These are phyloP conservation scores for Progne subis DNA, from an alignment of 2,113 vertebrate genomes.

Conservation along the genomic window DNA sequence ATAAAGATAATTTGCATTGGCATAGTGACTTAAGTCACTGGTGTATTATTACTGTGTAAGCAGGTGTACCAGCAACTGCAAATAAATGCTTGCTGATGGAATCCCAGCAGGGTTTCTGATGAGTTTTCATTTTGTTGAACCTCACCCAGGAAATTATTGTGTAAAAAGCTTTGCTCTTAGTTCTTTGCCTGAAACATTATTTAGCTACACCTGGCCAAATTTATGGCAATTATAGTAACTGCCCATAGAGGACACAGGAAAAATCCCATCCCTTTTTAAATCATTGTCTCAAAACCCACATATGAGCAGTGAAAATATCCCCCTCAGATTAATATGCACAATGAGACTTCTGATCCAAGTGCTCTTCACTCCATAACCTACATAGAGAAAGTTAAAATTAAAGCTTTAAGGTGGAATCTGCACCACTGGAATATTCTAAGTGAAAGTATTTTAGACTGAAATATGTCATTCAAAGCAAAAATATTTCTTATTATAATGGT, in stretches of 20 bases:
- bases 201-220: conserved; percentile 77
- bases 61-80: conserved; percentile 78
- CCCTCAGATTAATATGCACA: conserved; percentile 31
- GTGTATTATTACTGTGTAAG: conserved; percentile 79
- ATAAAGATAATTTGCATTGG: conserved; percentile 79
- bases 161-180: conserved; percentile 72
- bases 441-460: background rate
- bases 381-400: background rate
- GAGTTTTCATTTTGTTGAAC: conserved; percentile 80
- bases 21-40: conserved; percentile 74
- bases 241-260: conserved; percentile 51
- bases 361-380: conserved; percentile 27
- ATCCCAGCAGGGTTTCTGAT: conserved; percentile 80
- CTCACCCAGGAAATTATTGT: conserved; percentile 78
- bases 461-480: background rate
- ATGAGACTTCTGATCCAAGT: conserved; percentile 40
- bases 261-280: conserved; percentile 54
- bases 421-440: background rate
- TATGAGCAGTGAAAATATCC: conserved; percentile 31
- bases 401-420: conserved; percentile 38
- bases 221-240: conserved; percentile 66
- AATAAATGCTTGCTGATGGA: conserved; percentile 82
- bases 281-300: conserved; percentile 1
- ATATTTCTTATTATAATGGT: background rate
- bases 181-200: conserved; percentile 70